phyloP scores from a whole-genome alignment of 2,888 invertebrate species.

The Pinctada fucata region DNA sequence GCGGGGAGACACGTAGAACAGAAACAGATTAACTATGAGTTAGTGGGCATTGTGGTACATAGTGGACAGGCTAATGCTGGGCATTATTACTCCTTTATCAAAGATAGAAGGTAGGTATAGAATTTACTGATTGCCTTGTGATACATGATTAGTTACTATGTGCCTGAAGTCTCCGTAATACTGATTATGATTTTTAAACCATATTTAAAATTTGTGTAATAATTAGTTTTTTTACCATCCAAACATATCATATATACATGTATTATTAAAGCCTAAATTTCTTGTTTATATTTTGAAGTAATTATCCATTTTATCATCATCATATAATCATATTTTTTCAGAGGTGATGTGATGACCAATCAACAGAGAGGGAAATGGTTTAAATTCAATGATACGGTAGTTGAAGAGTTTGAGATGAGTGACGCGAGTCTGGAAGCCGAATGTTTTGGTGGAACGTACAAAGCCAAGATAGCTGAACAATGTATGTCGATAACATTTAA shows the following conservation, averaged over 20 bases:
- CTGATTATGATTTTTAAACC: too few species aligned
- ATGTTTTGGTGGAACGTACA: slow-evolving; percentile 79
- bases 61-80: slow-evolving; percentile 80
- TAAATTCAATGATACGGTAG: slow-evolving; percentile 79
- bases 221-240: too few species aligned
- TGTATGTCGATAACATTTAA: slow-evolving; percentile 40
- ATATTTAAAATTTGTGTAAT: too few species aligned
- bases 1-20: slow-evolving; percentile 52
- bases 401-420: slow-evolving; percentile 79
- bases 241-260: too few species aligned
- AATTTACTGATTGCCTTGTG: neutral
- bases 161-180: too few species aligned
- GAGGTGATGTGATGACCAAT: slow-evolving; percentile 75
- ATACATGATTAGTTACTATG: too few species aligned
- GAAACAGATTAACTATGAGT: slow-evolving; percentile 77
- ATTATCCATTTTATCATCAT: too few species aligned
- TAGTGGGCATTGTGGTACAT: slow-evolving; percentile 80
- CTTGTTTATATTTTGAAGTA: too few species aligned
- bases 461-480: slow-evolving; percentile 76
- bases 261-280: too few species aligned
- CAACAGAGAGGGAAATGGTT: slow-evolving; percentile 78
- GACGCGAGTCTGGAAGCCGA: slow-evolving; percentile 77
- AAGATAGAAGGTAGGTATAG: slow-evolving; percentile 72
- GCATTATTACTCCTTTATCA: slow-evolving; percentile 80
- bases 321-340: slow-evolving; percentile 46